phyloP scores from a whole-genome alignment of 2,888 invertebrate species.

The Drosophila cognata region DNA sequence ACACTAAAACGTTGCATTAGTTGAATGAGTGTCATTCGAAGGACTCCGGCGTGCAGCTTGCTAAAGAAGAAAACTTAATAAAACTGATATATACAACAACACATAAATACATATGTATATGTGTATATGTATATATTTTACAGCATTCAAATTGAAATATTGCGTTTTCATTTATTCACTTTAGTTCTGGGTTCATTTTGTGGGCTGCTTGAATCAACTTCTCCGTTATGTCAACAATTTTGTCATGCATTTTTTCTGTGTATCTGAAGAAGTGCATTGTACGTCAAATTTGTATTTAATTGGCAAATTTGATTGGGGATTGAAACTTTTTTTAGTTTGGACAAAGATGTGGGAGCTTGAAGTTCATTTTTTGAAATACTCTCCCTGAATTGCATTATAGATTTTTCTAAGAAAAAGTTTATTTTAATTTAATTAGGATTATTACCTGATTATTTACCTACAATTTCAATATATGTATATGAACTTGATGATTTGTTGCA shows the following conservation, averaged over 20 bases:
- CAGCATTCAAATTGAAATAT: slow-evolving; percentile 60
- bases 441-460: background rate
- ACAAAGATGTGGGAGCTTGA: background rate
- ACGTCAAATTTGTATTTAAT: background rate
- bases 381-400: background rate
- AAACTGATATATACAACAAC: slow-evolving; percentile 63
- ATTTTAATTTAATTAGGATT: background rate
- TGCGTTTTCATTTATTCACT: slow-evolving; percentile 33
- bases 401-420: background rate
- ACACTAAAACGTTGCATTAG: slow-evolving; percentile 28
- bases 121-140: slow-evolving; percentile 69
- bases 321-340: background rate
- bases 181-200: background rate
- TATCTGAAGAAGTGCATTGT: background rate
- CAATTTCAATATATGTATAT: background rate
- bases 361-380: background rate
- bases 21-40: slow-evolving; percentile 42
- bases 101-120: slow-evolving; percentile 34
- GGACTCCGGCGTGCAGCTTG: slow-evolving; percentile 56
- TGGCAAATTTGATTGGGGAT: background rate
- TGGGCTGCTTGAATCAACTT: background rate
- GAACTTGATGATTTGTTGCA: slow-evolving; percentile 1
- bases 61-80: slow-evolving; percentile 73
- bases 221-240: background rate
- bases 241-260: background rate